These are phyloP conservation scores for Zoroaster sp. DNA, from an alignment of 53 echinoderm and acorn worm species.

Conservation along the genomic window DNA sequence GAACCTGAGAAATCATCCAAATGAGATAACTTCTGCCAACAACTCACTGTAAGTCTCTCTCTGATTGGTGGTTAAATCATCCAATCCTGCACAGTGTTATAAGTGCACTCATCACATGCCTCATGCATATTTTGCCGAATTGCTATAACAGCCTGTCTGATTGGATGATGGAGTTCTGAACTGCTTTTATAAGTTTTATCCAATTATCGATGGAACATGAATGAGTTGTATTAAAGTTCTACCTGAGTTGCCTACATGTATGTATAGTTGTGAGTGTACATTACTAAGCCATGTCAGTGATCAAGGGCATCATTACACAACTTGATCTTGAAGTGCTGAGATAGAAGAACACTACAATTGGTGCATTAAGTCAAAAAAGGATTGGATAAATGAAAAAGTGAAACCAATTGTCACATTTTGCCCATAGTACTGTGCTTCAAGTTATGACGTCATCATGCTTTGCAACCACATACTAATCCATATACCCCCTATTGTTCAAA, in stretches of 20 bases:
- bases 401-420: not conserved
- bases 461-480: conserved; percentile 1
- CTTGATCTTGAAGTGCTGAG: too few species aligned
- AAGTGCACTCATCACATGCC: conserved; percentile 5
- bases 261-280: too few species aligned
- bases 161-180: not conserved
- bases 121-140: not conserved
- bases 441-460: not conserved
- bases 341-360: too few species aligned
- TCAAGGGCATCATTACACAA: too few species aligned
- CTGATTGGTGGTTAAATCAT: conserved; percentile 29
- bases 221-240: too few species aligned
- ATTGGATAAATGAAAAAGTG: not conserved
- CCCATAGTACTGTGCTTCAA: too few species aligned
- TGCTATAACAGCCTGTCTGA: not conserved
- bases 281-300: too few species aligned
- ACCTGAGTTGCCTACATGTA: too few species aligned
- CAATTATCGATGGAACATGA: too few species aligned
- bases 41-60: conserved; percentile 29
- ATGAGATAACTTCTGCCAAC: not conserved
- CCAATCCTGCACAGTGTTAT: conserved; percentile 38
- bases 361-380: too few species aligned
- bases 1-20: conserved; percentile 63
- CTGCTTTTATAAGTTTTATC: too few species aligned
- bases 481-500: not conserved